Base-by-base conservation (phyloP, 2,113 vertebrate species). In the Podarcis muralis region DNA sequence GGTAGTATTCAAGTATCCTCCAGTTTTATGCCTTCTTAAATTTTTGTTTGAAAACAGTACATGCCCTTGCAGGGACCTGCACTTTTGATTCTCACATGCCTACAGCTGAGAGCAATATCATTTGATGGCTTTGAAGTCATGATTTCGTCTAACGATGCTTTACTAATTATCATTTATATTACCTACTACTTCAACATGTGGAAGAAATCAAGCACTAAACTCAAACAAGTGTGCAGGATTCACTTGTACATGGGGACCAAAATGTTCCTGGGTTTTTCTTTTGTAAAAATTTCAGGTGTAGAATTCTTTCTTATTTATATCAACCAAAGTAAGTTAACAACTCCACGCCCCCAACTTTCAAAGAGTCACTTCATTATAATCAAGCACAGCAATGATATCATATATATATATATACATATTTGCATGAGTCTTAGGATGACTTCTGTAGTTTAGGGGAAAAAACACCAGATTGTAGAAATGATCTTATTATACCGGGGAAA, bases 351-450 rank as follows among this genome's bases (percentile, higher is more conserved):
- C 48, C 48, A 12, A 7, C 75, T 84, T 81, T 87, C 75, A 30
- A 65, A 48, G 53, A 48, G 22, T 68, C 35, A 30, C 32, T 76
- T 65, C 8, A 37, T 78, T 37, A 76, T 69, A 90, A 8, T 71
- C 88, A 95, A 94, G 75, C 91, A 92, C 89, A 92, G 59, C 59
- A 89, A 75, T 35, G 81, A 5, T 66, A 87, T 85, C 82, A 16
- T 81, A 87, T 90, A n/a, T 43, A 83, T 81, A 90, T 91, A 74
- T 35, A 74, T n/a, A 32, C 4, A 32, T 72, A 72, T 75, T 78
- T 72, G 9, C 18, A 37, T 72, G 65, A 57, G 32, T 71, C 89
- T 93, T 87, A 90, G 30, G 16, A 22, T 43, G 35, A 90, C 89
- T 78, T 22, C 12, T 86, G 35, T 74, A 82, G 57, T 74, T 84